phyloP scores from a whole-genome alignment of 1,140 invertebrate genomes.

The Drosophila tristis region DNA sequence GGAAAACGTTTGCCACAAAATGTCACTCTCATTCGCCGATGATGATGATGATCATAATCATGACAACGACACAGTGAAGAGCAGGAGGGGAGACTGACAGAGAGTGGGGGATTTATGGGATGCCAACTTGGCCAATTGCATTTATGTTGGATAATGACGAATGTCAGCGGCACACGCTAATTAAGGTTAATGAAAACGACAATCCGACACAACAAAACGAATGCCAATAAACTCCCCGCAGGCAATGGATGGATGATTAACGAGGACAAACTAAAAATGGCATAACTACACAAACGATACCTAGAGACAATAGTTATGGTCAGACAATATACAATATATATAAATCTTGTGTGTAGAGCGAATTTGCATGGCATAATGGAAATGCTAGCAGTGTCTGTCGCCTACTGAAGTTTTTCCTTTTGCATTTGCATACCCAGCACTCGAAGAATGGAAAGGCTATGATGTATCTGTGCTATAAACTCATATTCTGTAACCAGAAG shows the following conservation, averaged over 20 bases:
- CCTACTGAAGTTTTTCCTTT: conserved; percentile 22
- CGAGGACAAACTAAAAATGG: conserved; percentile 49
- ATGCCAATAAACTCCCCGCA: conserved; percentile 38
- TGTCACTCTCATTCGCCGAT: conserved; percentile 68
- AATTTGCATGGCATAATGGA: conserved; percentile 13
- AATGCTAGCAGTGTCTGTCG: neutral
- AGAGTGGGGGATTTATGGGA: neutral
- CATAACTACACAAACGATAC: neutral
- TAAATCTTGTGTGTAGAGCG: neutral
- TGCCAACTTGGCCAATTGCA: conserved; percentile 34
- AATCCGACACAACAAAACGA: conserved; percentile 38
- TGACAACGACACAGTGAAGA: conserved; percentile 1
- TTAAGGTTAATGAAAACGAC: conserved; percentile 80
- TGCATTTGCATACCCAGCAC: neutral
- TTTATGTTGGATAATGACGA: conserved; percentile 38
- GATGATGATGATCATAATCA: conserved; percentile 20
- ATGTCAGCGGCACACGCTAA: conserved; percentile 69
- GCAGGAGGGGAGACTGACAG: neutral
- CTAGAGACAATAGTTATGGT: neutral
- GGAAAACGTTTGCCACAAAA: conserved; percentile 71
- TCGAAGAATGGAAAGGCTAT: no score
- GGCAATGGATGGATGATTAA: conserved; percentile 55
- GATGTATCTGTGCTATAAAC: no score
- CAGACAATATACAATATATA: conserved; percentile 6
- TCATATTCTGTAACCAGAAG: no score